These are phyloP conservation scores for Drosophila hamatofila DNA, from an alignment of 2,888 invertebrate species.

Conservation along the genomic window DNA sequence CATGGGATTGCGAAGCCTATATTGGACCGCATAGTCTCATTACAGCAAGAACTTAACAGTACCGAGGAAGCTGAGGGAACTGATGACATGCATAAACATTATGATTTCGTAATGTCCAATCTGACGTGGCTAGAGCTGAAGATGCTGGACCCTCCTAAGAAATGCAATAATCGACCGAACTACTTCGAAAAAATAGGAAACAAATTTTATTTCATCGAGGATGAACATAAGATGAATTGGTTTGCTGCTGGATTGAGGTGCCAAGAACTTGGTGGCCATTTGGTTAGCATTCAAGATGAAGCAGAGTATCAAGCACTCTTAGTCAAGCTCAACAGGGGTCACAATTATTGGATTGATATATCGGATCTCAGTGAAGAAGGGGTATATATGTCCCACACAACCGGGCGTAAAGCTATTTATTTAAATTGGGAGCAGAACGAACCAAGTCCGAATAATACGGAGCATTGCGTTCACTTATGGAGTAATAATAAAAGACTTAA, in stretches of 20 bases:
- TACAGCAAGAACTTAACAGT: no score
- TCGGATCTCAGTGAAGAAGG: neutral
- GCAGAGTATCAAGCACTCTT: neutral
- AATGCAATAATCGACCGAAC: no score
- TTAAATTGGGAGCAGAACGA: neutral
- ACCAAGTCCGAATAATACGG: neutral
- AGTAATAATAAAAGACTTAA: no score
- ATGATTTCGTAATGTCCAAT: no score
- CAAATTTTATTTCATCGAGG: neutral
- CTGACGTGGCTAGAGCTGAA: no score
- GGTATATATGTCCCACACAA: no score
- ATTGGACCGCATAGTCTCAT: no score
- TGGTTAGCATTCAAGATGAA: neutral
- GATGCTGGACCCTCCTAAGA: no score
- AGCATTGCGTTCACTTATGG: conserved; percentile 5
- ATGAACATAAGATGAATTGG: neutral
- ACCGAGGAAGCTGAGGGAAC: no score
- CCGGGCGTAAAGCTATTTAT: neutral
- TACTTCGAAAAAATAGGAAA: no score
- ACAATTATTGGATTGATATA: neutral
- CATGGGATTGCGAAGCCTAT: no score
- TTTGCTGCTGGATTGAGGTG: neutral
- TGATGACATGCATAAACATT: no score
- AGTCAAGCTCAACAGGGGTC: neutral
- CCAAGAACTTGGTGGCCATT: neutral